phyloP scores from a whole-genome alignment of 2,113 vertebrate species.

The Vombatus ursinus region DNA sequence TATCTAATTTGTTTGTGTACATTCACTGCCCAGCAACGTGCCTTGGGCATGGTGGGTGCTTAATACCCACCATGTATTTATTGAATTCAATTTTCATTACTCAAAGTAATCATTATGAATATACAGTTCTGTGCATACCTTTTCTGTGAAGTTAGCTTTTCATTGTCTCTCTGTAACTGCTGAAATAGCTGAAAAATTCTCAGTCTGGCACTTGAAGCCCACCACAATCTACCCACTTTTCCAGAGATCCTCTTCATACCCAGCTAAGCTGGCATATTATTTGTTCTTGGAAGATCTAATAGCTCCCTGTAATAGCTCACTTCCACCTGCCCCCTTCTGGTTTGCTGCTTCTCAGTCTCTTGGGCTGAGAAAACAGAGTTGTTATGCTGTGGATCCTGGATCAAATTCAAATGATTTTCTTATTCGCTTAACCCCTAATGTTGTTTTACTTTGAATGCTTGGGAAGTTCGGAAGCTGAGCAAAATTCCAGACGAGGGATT shows the following conservation, averaged over 20 bases:
- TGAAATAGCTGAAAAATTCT: too few relatives aligned
- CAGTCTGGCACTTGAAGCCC: too few relatives aligned
- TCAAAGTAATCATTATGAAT: background rate
- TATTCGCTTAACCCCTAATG: background rate
- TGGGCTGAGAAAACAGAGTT: background rate
- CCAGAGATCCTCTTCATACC: too few relatives aligned
- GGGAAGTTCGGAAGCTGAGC: background rate
- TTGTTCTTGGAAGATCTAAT: too few relatives aligned
- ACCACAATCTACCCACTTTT: too few relatives aligned
- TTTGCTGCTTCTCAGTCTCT: background rate
- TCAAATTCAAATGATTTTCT: background rate
- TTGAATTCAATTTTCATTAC: background rate
- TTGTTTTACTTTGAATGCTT: background rate
- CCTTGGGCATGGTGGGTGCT: too few relatives aligned
- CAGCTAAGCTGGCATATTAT: too few relatives aligned
- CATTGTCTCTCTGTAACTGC: background rate
- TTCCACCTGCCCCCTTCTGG: background rate
- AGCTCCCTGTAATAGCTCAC: background rate
- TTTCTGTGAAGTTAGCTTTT: background rate
- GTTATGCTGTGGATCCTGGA: background rate
- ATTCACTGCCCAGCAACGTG: too few relatives aligned
- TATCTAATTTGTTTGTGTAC: background rate
- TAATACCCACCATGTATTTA: background rate
- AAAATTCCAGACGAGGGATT: background rate
- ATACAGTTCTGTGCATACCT: background rate